Evolutionary conservation across 2,888 invertebrate genomes (phyloP), one percentile per base, ranked within the genome.

Genomic region (Eulithis testata): DNA sequence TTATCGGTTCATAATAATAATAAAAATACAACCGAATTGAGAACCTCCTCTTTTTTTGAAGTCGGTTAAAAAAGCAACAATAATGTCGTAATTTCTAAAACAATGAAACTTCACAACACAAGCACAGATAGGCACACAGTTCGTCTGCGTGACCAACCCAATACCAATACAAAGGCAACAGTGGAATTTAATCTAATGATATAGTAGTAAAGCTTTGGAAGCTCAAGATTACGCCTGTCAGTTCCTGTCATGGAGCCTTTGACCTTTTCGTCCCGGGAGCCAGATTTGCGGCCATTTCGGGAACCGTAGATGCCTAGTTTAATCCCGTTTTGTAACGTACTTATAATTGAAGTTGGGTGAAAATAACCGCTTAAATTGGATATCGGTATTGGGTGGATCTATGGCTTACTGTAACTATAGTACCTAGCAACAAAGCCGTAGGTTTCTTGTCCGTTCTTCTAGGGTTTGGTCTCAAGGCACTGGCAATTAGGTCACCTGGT

Each of bases 261-360:
- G 73, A 73, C 73, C 74, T 72, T 71, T 68, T 56, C 60, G 70
- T 63, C 70, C 73, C 65, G n/a, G 7, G 63, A 65, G 65, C 66
- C 60, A 71, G 71, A 71, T 73, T 72, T 72, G 73, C 65, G 75
- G 73, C 68, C 43, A 66, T 60, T 60, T 68, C 67, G 62, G 59
- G 66, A 68, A 67, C 68, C 58, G 67, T 63, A 65, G 68, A 68
- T 69, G 67, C 63, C 58, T 64, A 68, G 65, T 68, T 69, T 69
- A 71, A 69, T 73, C 65, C 70, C 56, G 53, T 64, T 69, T 62
- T 55, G 69, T 69, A 73, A 73, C 71, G 59, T 64, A 66, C 63
- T 65, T 74, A 69, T 71, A 72, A 73, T 71, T 72, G 71, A 56
- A 56, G 60, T 8, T 12, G 67, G 67, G 64, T 63, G 57, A 68